phyloP scores from a whole-genome alignment of 2,888 invertebrate species.

The Pheosia tremula region DNA sequence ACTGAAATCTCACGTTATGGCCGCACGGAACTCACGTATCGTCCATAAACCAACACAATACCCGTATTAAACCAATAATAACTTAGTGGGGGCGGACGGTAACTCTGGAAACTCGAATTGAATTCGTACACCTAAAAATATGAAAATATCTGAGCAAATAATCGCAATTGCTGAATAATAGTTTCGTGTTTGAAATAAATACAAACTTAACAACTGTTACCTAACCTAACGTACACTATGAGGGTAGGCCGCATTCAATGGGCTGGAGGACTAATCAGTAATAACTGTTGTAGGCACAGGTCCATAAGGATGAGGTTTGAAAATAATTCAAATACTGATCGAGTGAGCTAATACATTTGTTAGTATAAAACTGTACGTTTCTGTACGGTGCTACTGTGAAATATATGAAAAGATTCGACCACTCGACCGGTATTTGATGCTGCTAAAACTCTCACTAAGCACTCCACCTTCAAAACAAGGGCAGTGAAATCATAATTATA shows the following conservation, averaged over 20 bases:
- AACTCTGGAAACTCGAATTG: conserved; percentile 15
- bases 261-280: neutral
- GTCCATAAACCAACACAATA: conserved; percentile 48
- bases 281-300: too few species aligned
- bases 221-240: too few species aligned
- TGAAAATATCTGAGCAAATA: neutral
- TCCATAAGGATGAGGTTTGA: too few species aligned
- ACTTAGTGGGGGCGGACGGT: conserved; percentile 26
- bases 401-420: too few species aligned
- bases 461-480: neutral
- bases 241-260: neutral
- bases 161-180: neutral
- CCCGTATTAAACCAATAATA: conserved; percentile 49
- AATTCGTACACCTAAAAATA: conserved; percentile 1
- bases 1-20: conserved; percentile 13
- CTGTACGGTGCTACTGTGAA: too few species aligned
- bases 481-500: neutral
- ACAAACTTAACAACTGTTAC: too few species aligned
- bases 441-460: too few species aligned
- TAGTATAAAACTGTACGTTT: too few species aligned
- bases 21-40: conserved; percentile 37
- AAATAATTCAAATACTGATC: too few species aligned
- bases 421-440: too few species aligned
- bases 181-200: too few species aligned
- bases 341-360: too few species aligned